Conservation (phyloP, 1,140 invertebrate species). For the Diplogasteroides magnus region DNA sequence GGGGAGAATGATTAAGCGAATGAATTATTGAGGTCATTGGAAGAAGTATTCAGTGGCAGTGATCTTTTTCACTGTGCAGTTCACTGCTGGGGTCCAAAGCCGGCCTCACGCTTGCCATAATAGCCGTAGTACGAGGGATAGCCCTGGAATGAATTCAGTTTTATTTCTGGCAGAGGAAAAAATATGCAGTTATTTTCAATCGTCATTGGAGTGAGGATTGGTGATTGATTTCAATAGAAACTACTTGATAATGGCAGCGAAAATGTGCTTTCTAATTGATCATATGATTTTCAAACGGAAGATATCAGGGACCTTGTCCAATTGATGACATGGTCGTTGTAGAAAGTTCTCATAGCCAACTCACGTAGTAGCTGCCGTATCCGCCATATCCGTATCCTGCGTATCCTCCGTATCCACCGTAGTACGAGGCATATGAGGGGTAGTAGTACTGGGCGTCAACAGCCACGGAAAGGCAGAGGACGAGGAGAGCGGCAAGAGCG, state of each 20-base stretch:
- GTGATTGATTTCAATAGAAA: too few species aligned
- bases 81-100: neutral
- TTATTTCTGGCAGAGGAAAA: too few species aligned
- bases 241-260: too few species aligned
- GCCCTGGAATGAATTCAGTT: neutral
- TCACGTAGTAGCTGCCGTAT: neutral
- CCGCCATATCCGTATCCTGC: neutral
- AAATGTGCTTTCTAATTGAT: too few species aligned
- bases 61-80: neutral
- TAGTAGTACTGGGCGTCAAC: neutral
- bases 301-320: neutral
- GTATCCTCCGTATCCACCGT: neutral
- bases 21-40: too few species aligned
- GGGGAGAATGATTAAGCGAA: neutral
- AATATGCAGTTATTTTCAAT: too few species aligned
- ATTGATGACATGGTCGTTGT: too few species aligned
- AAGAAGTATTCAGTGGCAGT: too few species aligned
- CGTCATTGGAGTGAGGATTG: too few species aligned
- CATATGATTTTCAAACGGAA: too few species aligned
- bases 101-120: neutral
- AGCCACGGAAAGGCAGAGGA: neutral
- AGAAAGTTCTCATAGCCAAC: neutral
- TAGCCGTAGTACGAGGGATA: neutral
- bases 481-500: neutral
- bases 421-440: too few species aligned